Evolutionary conservation across 2,888 invertebrate species (phyloP).

Genomic region (Saturnia japonica): DNA sequence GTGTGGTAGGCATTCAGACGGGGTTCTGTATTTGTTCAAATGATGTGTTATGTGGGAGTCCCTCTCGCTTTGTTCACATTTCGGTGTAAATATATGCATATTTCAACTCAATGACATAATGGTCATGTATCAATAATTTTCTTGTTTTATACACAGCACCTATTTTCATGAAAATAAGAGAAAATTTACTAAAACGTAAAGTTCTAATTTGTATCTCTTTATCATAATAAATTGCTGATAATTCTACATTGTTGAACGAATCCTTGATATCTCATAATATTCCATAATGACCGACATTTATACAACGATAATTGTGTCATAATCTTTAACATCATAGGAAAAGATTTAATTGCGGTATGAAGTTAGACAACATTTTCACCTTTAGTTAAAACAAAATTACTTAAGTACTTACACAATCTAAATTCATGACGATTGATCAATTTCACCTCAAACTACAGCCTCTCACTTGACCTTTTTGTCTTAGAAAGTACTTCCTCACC

Average conservation of each 20-base stretch:
- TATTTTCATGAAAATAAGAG: neutral
- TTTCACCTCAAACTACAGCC: slow-evolving; percentile 35
- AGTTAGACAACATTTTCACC: neutral
- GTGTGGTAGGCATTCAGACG: neutral
- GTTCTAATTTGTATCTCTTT: neutral
- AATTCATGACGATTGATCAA: slow-evolving; percentile 30
- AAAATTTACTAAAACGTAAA: neutral
- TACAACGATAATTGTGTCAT: neutral
- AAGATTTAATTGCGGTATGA: neutral
- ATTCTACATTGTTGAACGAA: neutral
- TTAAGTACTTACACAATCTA: slow-evolving; percentile 1
- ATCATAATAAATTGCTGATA: too few relatives aligned
- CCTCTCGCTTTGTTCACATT: neutral
- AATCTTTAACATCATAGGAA: neutral
- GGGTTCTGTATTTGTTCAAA: neutral
- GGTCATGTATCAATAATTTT: neutral
- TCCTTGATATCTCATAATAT: neutral
- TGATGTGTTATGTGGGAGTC: neutral
- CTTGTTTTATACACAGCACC: neutral
- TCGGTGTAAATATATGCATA: neutral
- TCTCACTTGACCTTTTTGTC: slow-evolving; percentile 35
- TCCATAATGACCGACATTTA: neutral
- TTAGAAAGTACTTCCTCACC: slow-evolving; percentile 40
- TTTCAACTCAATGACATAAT: neutral
- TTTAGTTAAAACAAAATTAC: neutral